Conservation (phyloP, 2,888 invertebrate genomes). For the Polia nebulosa region DNA sequence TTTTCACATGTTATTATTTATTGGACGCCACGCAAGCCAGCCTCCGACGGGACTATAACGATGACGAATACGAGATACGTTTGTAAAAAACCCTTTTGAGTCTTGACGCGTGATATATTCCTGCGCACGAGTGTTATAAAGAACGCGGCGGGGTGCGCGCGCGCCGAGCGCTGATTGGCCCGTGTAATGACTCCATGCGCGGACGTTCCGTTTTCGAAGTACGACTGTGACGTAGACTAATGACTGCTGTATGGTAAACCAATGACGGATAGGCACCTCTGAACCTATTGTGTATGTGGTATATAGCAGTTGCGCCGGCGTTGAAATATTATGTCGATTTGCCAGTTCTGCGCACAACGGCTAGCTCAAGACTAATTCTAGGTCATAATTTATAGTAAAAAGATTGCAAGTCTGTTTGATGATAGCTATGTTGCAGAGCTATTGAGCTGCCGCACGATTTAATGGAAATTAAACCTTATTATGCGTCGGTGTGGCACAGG, state of each 20-base stretch:
- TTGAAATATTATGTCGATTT: slow-evolving; percentile 74
- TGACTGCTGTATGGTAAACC: slow-evolving; percentile 83
- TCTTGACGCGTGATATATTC: slow-evolving; percentile 89
- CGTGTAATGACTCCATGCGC: slow-evolving; percentile 82
- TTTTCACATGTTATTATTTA: slow-evolving; percentile 87
- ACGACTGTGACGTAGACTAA: slow-evolving; percentile 84
- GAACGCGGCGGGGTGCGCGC: slow-evolving; percentile 87
- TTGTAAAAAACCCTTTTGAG: slow-evolving; percentile 86
- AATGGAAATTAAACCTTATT: slow-evolving; percentile 30
- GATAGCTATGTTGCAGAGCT: slow-evolving; percentile 37
- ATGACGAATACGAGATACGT: slow-evolving; percentile 90
- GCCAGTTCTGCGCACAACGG: slow-evolving; percentile 69
- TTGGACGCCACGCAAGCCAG: slow-evolving; percentile 78
- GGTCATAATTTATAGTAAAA: slow-evolving; percentile 62
- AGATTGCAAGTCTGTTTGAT: slow-evolving; percentile 57
- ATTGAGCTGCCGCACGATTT: slow-evolving; percentile 35
- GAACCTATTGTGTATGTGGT: slow-evolving; percentile 85
- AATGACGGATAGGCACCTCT: slow-evolving; percentile 89
- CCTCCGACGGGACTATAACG: slow-evolving; percentile 82
- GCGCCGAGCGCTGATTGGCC: slow-evolving; percentile 85
- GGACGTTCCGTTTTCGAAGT: slow-evolving; percentile 78
- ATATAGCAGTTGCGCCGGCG: slow-evolving; percentile 71
- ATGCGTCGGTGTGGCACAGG: not conserved
- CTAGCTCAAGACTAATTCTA: slow-evolving; percentile 67
- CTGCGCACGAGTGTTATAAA: slow-evolving; percentile 85